Evolutionary conservation across 2,888 invertebrate genomes (phyloP).

Genomic region (Nyleta sp.): DNA sequence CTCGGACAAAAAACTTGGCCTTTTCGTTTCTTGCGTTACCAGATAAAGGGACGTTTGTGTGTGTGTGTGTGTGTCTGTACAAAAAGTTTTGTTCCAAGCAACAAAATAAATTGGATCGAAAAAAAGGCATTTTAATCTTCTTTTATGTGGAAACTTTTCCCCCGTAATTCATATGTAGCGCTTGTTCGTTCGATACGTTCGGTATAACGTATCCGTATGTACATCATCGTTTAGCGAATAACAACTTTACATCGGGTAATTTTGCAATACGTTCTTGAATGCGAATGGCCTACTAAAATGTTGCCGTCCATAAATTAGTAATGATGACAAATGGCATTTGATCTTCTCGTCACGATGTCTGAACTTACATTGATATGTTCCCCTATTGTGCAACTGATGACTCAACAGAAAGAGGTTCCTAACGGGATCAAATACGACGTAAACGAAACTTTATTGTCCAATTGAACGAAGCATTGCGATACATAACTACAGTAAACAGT

Average conservation of each 20-base stretch:
- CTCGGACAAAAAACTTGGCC: conserved; percentile 5
- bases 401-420: conserved; percentile 38
- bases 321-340: conserved; percentile 37
- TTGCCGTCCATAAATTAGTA: conserved; percentile 29
- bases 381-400: conserved; percentile 51
- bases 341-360: conserved; percentile 38
- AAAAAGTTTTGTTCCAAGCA: conserved; percentile 1
- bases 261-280: conserved; percentile 4
- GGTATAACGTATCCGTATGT: background rate
- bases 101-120: conserved; percentile 14
- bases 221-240: conserved; percentile 14
- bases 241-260: background rate
- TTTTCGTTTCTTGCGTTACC: conserved; percentile 1
- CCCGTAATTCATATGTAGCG: conserved; percentile 2
- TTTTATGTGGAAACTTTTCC: background rate
- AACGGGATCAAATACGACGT: conserved; percentile 26
- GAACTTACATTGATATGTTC: conserved; percentile 55
- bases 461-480: conserved; percentile 27
- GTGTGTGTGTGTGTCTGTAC: too few relatives aligned
- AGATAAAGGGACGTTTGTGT: conserved; percentile 13
- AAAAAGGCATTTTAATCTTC: conserved; percentile 4
- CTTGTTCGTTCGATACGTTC: background rate
- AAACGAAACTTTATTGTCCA: conserved; percentile 46
- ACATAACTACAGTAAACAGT: conserved; percentile 1
- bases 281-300: conserved; percentile 17